Conservation (phyloP, 2,113 vertebrate genomes). For the Trogon surrucura region DNA sequence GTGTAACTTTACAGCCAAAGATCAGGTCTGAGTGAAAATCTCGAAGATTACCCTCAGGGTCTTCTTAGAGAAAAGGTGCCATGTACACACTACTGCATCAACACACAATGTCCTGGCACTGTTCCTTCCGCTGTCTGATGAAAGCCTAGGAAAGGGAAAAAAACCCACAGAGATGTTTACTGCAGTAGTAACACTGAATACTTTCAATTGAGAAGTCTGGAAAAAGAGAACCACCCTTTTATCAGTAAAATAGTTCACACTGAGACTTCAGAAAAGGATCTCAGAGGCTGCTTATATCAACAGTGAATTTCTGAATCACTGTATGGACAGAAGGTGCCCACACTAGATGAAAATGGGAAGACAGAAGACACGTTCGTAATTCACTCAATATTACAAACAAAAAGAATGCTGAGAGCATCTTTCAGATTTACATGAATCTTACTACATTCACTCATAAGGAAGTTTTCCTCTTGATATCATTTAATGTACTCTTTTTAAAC, state of each 20-base stretch:
- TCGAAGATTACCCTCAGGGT: neutral
- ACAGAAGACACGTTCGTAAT: neutral
- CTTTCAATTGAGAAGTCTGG: neutral
- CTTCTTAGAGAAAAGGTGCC: neutral
- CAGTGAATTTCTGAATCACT: neutral
- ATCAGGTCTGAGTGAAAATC: neutral
- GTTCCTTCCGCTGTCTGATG: neutral
- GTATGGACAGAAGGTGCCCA: neutral
- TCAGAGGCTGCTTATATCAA: neutral
- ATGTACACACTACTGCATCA: neutral
- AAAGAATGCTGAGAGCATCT: neutral
- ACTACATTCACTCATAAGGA: neutral
- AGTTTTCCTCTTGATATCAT: neutral
- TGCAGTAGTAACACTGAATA: neutral
- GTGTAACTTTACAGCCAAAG: neutral
- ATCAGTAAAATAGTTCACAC: neutral
- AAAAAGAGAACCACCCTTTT: neutral
- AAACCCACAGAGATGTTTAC: neutral
- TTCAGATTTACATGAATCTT: neutral
- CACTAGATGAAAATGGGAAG: neutral
- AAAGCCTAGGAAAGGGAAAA: neutral
- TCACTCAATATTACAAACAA: neutral
- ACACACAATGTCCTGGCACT: neutral
- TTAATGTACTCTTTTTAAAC: neutral
- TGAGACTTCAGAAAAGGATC: neutral